phyloP scores from a whole-genome alignment of 2,113 vertebrate species.

The Vicugna pacos region DNA sequence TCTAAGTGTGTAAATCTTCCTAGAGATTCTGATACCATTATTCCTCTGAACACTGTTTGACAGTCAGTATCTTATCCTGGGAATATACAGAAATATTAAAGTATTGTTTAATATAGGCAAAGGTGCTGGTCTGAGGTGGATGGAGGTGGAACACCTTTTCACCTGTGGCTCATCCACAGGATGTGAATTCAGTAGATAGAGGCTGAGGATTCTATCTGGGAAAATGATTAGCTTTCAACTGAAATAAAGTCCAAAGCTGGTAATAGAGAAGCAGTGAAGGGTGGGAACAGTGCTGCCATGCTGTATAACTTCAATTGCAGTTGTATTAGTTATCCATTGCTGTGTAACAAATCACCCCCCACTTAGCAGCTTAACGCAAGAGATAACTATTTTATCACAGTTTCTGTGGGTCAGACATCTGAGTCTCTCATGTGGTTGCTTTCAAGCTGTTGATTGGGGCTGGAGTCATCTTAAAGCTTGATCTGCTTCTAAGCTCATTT shows the following conservation, averaged over 20 bases:
- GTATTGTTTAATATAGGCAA: neutral
- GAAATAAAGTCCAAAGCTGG: neutral
- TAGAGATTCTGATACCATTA: neutral
- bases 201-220: neutral
- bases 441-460: neutral
- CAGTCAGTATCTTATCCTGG: neutral
- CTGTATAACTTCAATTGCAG: neutral
- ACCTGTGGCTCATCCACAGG: neutral
- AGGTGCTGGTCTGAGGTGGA: neutral
- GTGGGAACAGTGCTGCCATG: too few relatives aligned
- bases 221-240: neutral
- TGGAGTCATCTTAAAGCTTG: neutral
- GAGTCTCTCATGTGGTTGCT: neutral
- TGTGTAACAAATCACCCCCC: neutral
- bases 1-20: neutral
- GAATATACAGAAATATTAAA: neutral
- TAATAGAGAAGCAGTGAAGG: too few relatives aligned
- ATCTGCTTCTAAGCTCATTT: neutral
- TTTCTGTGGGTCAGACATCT: neutral
- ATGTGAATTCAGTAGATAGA: neutral
- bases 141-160: neutral
- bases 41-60: neutral
- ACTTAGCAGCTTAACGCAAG: neutral
- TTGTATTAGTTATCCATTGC: neutral
- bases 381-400: neutral